Base-by-base conservation (phyloP, 2,113 vertebrate species). In the Vulpes vulpes region DNA sequence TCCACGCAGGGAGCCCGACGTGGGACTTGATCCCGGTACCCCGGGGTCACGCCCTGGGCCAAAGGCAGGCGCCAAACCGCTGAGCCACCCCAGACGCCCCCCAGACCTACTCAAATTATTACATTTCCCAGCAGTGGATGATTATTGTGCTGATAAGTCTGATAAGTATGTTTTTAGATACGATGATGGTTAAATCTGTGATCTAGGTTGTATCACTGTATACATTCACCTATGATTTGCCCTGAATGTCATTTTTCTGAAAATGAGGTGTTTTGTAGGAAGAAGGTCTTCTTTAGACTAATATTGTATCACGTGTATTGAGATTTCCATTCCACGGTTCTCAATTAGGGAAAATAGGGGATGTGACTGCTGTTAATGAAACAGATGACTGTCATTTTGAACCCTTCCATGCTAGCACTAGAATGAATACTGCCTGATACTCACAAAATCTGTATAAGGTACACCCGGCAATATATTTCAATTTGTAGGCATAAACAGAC, bases 231-330 rank as follows among this genome's bases (percentile, higher is more conserved):
- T 20, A 91, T 57, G 49, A 64, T 67, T 95, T 97, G 51, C 55
- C 78, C 20, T 83, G 38, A 74, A 30, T 83, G 84, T 38, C 81
- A 14, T 59, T 93, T 92, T 86, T 82, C 73, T 69, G 16, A 53
- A 96, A 94, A 78, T 38, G 49, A 8, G 15, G 3, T 85, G 7
- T 60, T 94, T 97, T 93, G 76, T 2, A 93, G 69, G 86, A 78
- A 83, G 9, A 95, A 53, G 22, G 80, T 83, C 1, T 14, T 94
- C 10, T 96, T 15, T 89, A 74, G 11, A 22, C 60, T n/a, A 3
- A 76, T 16, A 62, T 25, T 55, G 0, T 80, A 12, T 62, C 12
- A 19, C 15, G 43, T 32, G 30, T 27, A 82, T 76, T 65, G 30
- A 7, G 53, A n/a, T 20, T 86, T 82, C 6, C 7, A 64, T 86